Percentiles rank a stretch among this genome's conserved stretches.
phyloP scores from a whole-genome alignment of 2,113 vertebrate genomes.

The Promerops cafer region DNA sequence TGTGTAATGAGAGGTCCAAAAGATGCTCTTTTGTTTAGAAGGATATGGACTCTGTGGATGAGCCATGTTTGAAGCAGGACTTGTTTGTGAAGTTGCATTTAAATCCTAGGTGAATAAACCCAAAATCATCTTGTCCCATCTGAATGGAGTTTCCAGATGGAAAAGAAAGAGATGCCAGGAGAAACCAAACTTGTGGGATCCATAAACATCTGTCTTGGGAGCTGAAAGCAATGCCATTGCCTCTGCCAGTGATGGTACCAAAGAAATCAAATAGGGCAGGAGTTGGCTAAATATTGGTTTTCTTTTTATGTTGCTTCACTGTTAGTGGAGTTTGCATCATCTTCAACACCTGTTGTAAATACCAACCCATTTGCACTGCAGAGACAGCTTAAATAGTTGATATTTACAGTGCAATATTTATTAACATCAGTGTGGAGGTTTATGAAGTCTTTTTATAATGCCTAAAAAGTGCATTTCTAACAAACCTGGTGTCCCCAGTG shows the following conservation, averaged over 20 bases:
- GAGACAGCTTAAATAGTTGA: not conserved
- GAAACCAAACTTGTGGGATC: not conserved
- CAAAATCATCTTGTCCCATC: not conserved
- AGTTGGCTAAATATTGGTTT: not conserved
- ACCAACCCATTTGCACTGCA: not conserved
- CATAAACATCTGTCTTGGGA: not conserved
- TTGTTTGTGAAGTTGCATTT: not conserved
- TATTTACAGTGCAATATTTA: not conserved
- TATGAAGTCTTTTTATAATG: not conserved
- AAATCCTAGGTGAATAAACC: not conserved
- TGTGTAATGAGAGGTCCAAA: not conserved
- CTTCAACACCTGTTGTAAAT: not conserved
- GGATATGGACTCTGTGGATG: not conserved
- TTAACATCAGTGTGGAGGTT: not conserved
- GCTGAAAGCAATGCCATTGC: not conserved
- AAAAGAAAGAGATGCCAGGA: not conserved
- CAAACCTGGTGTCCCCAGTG: not conserved
- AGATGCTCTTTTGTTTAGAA: not conserved
- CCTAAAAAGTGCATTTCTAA: not conserved
- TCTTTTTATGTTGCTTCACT: not conserved
- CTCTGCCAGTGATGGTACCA: not conserved
- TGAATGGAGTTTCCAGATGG: not conserved
- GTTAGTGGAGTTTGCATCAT: not conserved
- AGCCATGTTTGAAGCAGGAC: not conserved
- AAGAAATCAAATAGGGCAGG: not conserved